phyloP scores from a whole-genome alignment of 2,113 vertebrate genomes.

The Bujurquina vittata region DNA sequence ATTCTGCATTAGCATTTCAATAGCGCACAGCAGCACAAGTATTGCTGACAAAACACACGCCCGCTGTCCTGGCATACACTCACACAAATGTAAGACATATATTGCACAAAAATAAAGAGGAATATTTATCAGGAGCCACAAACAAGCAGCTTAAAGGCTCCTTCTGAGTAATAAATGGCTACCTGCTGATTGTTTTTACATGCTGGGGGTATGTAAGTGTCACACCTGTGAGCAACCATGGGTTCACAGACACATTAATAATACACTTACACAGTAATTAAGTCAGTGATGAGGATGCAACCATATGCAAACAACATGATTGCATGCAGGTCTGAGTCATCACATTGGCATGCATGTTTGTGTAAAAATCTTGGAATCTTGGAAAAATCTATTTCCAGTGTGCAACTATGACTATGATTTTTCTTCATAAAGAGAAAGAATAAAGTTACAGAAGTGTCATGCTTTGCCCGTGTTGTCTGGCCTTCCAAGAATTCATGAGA shows the following conservation, averaged over 20 bases:
- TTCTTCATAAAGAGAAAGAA: background rate
- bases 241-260: slow-evolving; percentile 29
- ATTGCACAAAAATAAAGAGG: background rate
- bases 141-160: background rate
- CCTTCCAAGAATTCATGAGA: background rate
- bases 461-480: background rate
- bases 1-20: slow-evolving; percentile 62
- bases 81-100: slow-evolving; percentile 13
- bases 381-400: background rate
- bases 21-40: slow-evolving; percentile 26
- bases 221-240: slow-evolving; percentile 17
- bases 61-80: background rate
- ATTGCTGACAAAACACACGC: slow-evolving; percentile 51
- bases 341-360: background rate
- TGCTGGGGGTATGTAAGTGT: background rate
- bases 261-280: slow-evolving; percentile 39
- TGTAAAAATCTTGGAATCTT: background rate
- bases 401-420: background rate
- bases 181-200: slow-evolving; percentile 15
- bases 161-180: background rate
- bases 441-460: background rate
- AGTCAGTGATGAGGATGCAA: slow-evolving; percentile 31
- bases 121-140: background rate
- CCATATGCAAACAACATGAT: slow-evolving; percentile 46
- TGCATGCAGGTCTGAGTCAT: slow-evolving; percentile 4